These are phyloP conservation scores for Tenthredo distinguenda DNA, from an alignment of 2,888 invertebrate species.

Conservation along the genomic window DNA sequence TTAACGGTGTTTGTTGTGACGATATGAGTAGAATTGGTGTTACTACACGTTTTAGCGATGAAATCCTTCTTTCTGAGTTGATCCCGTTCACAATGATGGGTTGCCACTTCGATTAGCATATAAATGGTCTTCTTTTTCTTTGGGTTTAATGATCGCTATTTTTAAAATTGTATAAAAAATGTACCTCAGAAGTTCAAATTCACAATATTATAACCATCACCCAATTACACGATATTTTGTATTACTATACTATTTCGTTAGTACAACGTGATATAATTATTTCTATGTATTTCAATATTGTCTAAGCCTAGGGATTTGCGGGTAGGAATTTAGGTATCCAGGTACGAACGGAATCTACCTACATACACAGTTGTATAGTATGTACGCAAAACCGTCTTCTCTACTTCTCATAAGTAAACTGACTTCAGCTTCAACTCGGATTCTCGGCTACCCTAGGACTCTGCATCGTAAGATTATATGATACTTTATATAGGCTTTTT, in stretches of 20 bases:
- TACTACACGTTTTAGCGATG: background rate
- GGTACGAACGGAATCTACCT: background rate
- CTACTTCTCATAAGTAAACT: background rate
- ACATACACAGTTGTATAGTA: background rate
- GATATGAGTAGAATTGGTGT: background rate
- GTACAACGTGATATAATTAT: slow-evolving; percentile 44
- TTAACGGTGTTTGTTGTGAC: background rate
- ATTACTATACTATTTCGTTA: slow-evolving; percentile 44
- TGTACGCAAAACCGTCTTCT: background rate
- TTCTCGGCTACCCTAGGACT: background rate
- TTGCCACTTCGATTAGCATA: background rate
- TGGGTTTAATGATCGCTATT: slow-evolving; percentile 21
- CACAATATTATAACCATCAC: slow-evolving; percentile 26
- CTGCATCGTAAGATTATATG: background rate
- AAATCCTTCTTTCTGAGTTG: background rate
- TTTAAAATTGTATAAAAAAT: slow-evolving; percentile 42
- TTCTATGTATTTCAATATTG: slow-evolving; percentile 40
- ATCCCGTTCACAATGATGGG: slow-evolving; percentile 9
- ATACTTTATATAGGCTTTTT: background rate
- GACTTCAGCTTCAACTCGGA: background rate
- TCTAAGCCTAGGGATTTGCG: slow-evolving; percentile 31
- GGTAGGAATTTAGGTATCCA: slow-evolving; percentile 6
- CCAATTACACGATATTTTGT: slow-evolving; percentile 36
- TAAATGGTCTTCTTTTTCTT: background rate
- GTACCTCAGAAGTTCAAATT: slow-evolving; percentile 43